Evolutionary conservation across 2,888 invertebrate species (phyloP), one percentile per base, ranked within the genome.

Genomic region (Strigamia transsilvanica): DNA sequence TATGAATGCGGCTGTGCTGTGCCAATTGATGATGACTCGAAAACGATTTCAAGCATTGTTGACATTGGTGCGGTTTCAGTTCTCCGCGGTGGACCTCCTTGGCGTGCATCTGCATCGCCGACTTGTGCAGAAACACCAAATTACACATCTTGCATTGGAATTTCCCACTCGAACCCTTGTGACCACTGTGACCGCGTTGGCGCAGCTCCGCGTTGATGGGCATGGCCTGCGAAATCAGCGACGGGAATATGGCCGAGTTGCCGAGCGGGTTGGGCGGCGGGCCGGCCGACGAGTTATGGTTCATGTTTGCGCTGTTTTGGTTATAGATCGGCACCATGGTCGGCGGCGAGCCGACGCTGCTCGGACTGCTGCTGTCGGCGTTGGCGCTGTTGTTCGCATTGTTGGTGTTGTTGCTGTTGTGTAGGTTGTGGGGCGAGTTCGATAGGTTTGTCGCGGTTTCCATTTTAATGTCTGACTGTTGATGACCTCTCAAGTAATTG

Each of bases 41-140:
- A 83, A 88, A 88, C 42, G 86, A 86, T 83, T 88, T 88, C 84
- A 87, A 86, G 83, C 88, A 88, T 78, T 87, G 86, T 77, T 86
- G 85, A 84, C 88, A 88, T 46, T 86, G 86, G 84, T 87, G 87
- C 0, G 86, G 85, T 80, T 87, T 86, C 82, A 87, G 87, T 82
- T 85, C 85, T 18, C 82, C 82, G 13, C 82, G 82, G 18, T 82
- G 82, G 21, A 82, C 80, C 38, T 82, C 82, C 61, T 79, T 82
- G 3, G 82, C 82, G 23, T 82, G 82, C 51, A 79, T 32, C 79
- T 82, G 82, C 82, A 82, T 82, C 10, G 79, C 79, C 56, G 82
- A 82, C 34, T 82, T 82, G 46, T 79, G 79, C n/a, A 82, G 56
- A 21, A 82, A 82, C 12, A 82, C 61, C 79, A 78, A 32, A 23